A percentile compares a stretch with the other conserved stretches of the same genome.
Evolutionary conservation across 1,140 invertebrate species (phyloP).

Genomic region (Drosophila serrata): DNA sequence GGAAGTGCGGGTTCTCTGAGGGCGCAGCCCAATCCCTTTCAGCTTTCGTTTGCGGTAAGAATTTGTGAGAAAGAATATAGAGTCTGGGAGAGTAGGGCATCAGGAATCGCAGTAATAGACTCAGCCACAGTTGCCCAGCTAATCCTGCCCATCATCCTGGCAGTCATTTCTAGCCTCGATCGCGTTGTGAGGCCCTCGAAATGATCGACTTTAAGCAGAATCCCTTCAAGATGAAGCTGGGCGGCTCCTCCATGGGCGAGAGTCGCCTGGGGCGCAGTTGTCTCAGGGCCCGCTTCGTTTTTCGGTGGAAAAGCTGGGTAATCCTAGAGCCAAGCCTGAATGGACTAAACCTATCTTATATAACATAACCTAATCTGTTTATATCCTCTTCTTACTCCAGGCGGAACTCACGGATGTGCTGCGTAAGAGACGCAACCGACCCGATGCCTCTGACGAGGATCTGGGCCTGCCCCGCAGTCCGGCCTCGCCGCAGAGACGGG

Average conservation of each 20-base stretch:
- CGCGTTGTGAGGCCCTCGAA: slow-evolving; percentile 35
- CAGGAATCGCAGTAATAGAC: slow-evolving; percentile 3
- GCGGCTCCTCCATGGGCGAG: slow-evolving; percentile 59
- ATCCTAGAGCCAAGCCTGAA: background rate
- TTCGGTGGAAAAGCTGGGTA: slow-evolving; percentile 85
- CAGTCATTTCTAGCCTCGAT: slow-evolving; percentile 59
- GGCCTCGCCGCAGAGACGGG: slow-evolving; percentile 75
- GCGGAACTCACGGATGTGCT: slow-evolving; percentile 84
- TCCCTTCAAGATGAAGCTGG: slow-evolving; percentile 81
- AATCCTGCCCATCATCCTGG: background rate
- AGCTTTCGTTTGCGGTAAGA: slow-evolving; percentile 81
- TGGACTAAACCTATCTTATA: background rate
- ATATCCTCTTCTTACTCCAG: slow-evolving; percentile 39
- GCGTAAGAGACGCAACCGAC: slow-evolving; percentile 81
- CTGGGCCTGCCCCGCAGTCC: slow-evolving; percentile 82
- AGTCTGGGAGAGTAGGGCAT: background rate
- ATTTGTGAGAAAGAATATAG: background rate
- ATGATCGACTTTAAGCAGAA: slow-evolving; percentile 84
- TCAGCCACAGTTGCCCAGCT: slow-evolving; percentile 18
- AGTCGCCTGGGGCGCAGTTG: slow-evolving; percentile 76
- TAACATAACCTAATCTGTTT: background rate
- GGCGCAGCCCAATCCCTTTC: slow-evolving; percentile 63
- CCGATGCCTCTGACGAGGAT: slow-evolving; percentile 84
- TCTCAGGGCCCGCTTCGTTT: slow-evolving; percentile 76
- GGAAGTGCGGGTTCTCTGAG: slow-evolving; percentile 60